phyloP scores from a whole-genome alignment of 53 echinoderm and acorn worm species.

The Hippasteria phrygiana region DNA sequence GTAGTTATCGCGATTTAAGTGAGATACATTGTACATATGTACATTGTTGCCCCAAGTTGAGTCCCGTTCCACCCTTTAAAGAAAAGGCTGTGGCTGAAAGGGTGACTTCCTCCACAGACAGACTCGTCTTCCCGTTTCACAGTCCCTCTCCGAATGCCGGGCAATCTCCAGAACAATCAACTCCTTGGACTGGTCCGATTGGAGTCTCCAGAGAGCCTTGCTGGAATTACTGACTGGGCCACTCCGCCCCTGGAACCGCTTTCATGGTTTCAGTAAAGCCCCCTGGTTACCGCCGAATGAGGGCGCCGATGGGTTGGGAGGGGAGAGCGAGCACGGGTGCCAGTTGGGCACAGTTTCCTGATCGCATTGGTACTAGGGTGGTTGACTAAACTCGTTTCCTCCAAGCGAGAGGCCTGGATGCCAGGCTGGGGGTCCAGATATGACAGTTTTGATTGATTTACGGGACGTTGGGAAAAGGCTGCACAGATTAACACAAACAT shows the following conservation, averaged over 20 bases:
- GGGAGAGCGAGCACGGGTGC: neutral
- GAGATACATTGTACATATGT: too few species aligned
- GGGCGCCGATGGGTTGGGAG: neutral
- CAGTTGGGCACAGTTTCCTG: slow-evolving; percentile 48
- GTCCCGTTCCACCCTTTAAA: neutral
- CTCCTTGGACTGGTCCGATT: slow-evolving; percentile 15
- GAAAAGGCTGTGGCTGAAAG: neutral
- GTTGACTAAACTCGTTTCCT: slow-evolving; percentile 52
- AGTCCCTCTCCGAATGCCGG: neutral
- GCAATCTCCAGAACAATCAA: slow-evolving; percentile 33
- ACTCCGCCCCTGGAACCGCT: neutral
- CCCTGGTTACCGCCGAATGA: neutral
- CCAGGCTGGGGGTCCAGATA: neutral
- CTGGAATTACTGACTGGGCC: neutral
- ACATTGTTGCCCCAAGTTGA: neutral
- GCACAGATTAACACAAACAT: too few species aligned
- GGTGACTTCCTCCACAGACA: slow-evolving; percentile 49
- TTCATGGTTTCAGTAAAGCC: neutral
- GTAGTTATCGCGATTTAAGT: too few species aligned
- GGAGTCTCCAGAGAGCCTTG: slow-evolving; percentile 30
- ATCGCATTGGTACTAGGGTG: neutral
- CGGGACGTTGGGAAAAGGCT: too few species aligned
- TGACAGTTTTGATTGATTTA: slow-evolving; percentile 3
- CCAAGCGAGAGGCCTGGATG: slow-evolving; percentile 7
- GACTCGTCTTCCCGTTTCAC: slow-evolving; percentile 36